Evolutionary conservation across 2,797 vertebrate species (phyloP), one percentile per base, ranked within the genome.

Genomic region (Pipistrellus pygmaeus): DNA sequence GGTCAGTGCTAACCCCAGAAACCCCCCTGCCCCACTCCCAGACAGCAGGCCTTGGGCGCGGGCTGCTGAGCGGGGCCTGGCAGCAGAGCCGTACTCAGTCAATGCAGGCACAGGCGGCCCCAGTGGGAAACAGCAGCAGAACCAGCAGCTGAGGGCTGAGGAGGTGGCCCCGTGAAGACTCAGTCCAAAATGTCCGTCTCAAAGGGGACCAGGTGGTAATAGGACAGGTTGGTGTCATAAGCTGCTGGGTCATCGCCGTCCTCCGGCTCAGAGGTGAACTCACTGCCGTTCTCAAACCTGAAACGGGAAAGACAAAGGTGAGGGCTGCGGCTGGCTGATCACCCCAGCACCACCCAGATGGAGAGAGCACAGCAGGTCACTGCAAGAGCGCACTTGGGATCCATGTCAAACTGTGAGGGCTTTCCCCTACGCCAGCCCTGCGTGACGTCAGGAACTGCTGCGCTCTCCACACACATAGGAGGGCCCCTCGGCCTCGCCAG

Each of bases 121-220:
- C 84, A 84, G 80, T 30, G 60, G 27, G 60, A 62, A 91, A 93
- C 2, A 91, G 95, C 6, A 92, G 96, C 87, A 95, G 96, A 93
- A 80, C 88, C 73, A 68, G 48, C 13, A 78, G 95, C 53, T 0
- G 1, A 96, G 87, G 91, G 51, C 62, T 14, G 85, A 6, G 51
- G 66, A 35, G 85, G 81, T 23, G 57, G 41, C 25, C 38, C 27
- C 0, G 8, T 0, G 41, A 82, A 69, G 85, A 85, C 93, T 99
- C 98, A 99, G 98, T 99, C 99, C 98, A 99, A 98, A 97, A 99
- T 99, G 97, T 99, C 99, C 0, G 99, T 99, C 98, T 99, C 99
- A 89, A 99, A 99, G 0, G 99, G 99, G 92, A 99, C 99, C 97
- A 99, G 98, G 89, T 99, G 99, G 98, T 99, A 99, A 97, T 99